Evolutionary conservation across 2,888 invertebrate genomes (phyloP).

Genomic region (Metopia argyrocephala): DNA sequence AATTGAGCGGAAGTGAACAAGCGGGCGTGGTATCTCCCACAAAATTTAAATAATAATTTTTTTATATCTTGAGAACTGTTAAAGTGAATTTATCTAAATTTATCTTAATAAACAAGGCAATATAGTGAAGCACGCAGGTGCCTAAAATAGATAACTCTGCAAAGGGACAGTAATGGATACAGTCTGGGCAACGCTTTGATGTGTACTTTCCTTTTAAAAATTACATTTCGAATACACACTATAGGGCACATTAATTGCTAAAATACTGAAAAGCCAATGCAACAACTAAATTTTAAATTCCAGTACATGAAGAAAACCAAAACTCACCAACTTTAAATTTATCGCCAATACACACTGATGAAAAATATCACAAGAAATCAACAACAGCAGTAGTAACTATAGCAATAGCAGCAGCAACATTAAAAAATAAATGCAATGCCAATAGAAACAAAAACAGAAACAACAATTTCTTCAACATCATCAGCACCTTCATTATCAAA

Average conservation of each 20-base stretch:
- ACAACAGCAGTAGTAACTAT: background rate
- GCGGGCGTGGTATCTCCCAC: too few species aligned
- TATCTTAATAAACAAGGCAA: too few species aligned
- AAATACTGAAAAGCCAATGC: background rate
- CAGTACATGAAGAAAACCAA: conserved; percentile 37
- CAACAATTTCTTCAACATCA: conserved; percentile 15
- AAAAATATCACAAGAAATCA: background rate
- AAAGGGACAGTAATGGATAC: too few species aligned
- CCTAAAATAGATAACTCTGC: too few species aligned
- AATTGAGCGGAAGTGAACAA: too few species aligned
- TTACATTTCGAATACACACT: background rate
- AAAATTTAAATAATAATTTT: too few species aligned
- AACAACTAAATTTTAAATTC: background rate
- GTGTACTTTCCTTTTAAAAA: background rate
- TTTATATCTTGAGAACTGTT: too few species aligned
- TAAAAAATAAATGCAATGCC: too few species aligned
- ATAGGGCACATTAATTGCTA: background rate
- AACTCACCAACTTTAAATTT: conserved; percentile 54
- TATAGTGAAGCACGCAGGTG: too few species aligned
- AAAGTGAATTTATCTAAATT: too few species aligned
- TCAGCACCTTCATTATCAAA: conserved; percentile 29
- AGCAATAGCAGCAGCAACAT: background rate
- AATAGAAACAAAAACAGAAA: conserved; percentile 5
- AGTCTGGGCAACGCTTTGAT: too few species aligned
- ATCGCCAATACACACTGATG: conserved; percentile 15